Evolutionary conservation across 2,888 invertebrate species (phyloP).

Genomic region (Drosophila eohydei): DNA sequence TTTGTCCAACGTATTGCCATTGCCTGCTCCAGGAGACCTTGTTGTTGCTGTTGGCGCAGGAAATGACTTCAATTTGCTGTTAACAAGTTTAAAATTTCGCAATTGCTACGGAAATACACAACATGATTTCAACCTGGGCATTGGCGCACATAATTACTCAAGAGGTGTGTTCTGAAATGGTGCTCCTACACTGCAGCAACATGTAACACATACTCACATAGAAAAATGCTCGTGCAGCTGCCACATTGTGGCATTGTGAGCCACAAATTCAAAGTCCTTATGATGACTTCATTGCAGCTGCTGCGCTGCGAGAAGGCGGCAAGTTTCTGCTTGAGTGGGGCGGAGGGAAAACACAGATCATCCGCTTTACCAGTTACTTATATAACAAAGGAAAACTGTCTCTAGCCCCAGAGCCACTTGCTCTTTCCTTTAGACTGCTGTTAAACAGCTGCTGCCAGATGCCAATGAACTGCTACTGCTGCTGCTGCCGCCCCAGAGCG

Average conservation of each 20-base stretch:
- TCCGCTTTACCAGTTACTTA: constrained; percentile 40
- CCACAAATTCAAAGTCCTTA: constrained; percentile 6
- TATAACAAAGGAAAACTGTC: constrained; percentile 25
- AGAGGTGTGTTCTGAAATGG: constrained; percentile 39
- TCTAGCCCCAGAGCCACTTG: neutral
- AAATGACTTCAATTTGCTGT: constrained; percentile 82
- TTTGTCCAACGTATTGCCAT: constrained; percentile 54
- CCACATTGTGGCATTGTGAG: constrained; percentile 10
- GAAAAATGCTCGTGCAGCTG: neutral
- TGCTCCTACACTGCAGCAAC: neutral
- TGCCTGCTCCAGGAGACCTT: constrained; percentile 29
- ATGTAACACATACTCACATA: neutral
- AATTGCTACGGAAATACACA: constrained; percentile 80
- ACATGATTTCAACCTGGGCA: constrained; percentile 75
- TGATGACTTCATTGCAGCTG: constrained; percentile 37
- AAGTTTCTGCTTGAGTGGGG: constrained; percentile 13
- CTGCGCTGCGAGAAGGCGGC: constrained; percentile 18
- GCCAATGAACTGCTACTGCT: constrained; percentile 71
- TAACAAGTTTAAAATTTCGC: constrained; percentile 81
- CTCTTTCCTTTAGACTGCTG: constrained; percentile 1
- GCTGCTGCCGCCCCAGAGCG: constrained; percentile 29
- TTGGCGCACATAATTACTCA: constrained; percentile 78
- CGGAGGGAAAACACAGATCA: constrained; percentile 27
- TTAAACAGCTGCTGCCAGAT: constrained; percentile 65
- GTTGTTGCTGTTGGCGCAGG: constrained; percentile 62